Percentiles rank a stretch among this genome's conserved stretches.
Evolutionary conservation across 2,888 invertebrate genomes (phyloP).

Genomic region (Chouioia cunea): DNA sequence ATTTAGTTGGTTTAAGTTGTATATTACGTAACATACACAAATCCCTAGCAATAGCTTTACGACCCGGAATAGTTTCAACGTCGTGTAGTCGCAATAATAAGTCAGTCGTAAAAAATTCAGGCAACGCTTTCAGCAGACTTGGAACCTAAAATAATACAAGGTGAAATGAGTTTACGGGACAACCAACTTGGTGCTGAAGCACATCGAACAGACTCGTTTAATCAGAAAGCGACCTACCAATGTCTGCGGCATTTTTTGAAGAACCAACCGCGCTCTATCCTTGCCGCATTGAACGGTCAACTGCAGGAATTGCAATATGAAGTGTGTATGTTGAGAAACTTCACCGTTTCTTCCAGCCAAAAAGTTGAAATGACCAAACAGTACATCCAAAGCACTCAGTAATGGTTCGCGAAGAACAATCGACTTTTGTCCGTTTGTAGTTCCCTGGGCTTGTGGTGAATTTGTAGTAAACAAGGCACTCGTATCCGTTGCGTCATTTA

Average conservation of each 20-base stretch:
- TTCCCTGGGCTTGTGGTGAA: conserved; percentile 64
- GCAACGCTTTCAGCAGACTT: conserved; percentile 83
- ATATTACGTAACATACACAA: conserved; percentile 88
- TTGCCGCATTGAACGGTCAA: conserved; percentile 83
- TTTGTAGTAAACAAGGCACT: conserved; percentile 69
- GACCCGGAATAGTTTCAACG: conserved; percentile 79
- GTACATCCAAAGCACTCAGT: conserved; percentile 75
- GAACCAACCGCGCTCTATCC: conserved; percentile 77
- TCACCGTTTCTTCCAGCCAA: conserved; percentile 81
- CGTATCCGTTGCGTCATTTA: conserved; percentile 76
- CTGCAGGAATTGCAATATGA: conserved; percentile 83
- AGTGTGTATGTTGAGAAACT: conserved; percentile 85
- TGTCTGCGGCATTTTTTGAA: conserved; percentile 82
- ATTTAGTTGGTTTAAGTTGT: conserved; percentile 74
- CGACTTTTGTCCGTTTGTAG: conserved; percentile 61
- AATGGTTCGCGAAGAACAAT: conserved; percentile 75
- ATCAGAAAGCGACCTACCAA: conserved; percentile 67
- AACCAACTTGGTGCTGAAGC: not conserved
- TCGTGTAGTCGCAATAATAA: conserved; percentile 85
- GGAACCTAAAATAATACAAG: conserved; percentile 71
- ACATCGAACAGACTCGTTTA: not conserved
- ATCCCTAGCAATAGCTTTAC: conserved; percentile 89
- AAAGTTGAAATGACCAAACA: conserved; percentile 81
- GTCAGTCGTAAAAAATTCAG: conserved; percentile 81
- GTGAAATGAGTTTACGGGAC: not conserved